These are phyloP conservation scores for Xiphophorus hellerii DNA, from an alignment of 2,113 vertebrate genomes.

Conservation along the genomic window DNA sequence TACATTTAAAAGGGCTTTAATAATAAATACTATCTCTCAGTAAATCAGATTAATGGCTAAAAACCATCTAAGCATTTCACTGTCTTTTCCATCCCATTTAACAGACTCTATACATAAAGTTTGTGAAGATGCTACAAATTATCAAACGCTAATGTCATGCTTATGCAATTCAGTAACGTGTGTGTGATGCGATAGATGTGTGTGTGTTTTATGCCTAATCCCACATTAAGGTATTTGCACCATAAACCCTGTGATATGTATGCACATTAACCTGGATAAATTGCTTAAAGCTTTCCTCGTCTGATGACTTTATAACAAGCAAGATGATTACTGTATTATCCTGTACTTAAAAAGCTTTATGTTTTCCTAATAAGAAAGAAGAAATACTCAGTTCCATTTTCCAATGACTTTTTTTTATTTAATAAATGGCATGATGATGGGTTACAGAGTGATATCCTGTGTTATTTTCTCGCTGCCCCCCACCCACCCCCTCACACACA, in stretches of 20 bases:
- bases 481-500: constrained; percentile 43
- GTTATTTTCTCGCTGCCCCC: constrained; percentile 46
- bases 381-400: constrained; percentile 49
- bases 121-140: constrained; percentile 52
- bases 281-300: constrained; percentile 73
- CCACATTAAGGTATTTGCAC: constrained; percentile 69
- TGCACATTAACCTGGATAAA: constrained; percentile 73
- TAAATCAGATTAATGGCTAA: constrained; percentile 48
- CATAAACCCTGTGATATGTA: constrained; percentile 75
- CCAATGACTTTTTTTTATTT: constrained; percentile 44
- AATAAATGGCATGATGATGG: constrained; percentile 64
- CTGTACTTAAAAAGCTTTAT: constrained; percentile 68
- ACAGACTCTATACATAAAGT: constrained; percentile 53
- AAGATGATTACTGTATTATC: constrained; percentile 73
- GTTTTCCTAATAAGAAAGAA: constrained; percentile 61
- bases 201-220: constrained; percentile 72
- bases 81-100: constrained; percentile 43
- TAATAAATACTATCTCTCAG: constrained; percentile 34
- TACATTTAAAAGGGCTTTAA: constrained; percentile 9
- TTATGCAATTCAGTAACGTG: constrained; percentile 62
- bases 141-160: constrained; percentile 63
- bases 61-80: constrained; percentile 46
- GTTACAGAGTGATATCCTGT: constrained; percentile 64
- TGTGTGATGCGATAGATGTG: constrained; percentile 50
- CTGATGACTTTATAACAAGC: constrained; percentile 70